Evolutionary conservation across 2,797 vertebrate species (phyloP), one percentile per base, ranked within the genome.

Genomic region (Onychomys leucogaster): DNA sequence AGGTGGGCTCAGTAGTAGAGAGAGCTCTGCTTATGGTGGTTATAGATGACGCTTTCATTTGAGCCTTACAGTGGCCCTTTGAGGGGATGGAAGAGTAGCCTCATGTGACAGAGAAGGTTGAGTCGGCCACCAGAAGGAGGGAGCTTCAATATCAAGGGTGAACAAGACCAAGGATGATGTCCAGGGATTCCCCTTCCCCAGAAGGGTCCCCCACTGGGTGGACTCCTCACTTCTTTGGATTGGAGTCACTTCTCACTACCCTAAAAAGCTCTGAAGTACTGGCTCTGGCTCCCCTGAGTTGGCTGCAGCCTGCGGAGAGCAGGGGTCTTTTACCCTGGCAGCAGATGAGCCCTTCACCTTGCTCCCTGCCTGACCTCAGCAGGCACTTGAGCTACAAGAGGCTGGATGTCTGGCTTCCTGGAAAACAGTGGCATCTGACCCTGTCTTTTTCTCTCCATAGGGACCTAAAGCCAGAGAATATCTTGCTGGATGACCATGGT

Each of bases 381-480:
- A 95, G 73, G 25, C 32, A 3, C 46, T 12, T 57, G 16, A 82
- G 32, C 43, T 37, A 10, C 4, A 52, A 63, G 21, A 9, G n/a
- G 75, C 73, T 91, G n/a, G 49, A 21, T 1, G 0, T 59, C 76
- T 73, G 76, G 21, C 76, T 92, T 27, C 34, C 37, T 88, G 67
- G 27, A 49, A n/a, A 19, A 9, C 21, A 37, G 78, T 7, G 89
- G 81, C 78, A 75, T 94, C 80, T 98, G 93, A 98, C 76, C 19
- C 43, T 59, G 76, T 84, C 49, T 8, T 95, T 97, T 32, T 97
- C 69, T 98, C 82, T 95, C 96, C 92, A 5, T 98, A 99, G 99
- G 98, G 99, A 99, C 97, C 98, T 99, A 87, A 99, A 99, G 97
- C 99, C 99, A 67, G 99, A 99, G 98, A 99, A 99, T 97, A 99